Base-by-base conservation (phyloP, 2,888 invertebrate species). In the Tuta absoluta region DNA sequence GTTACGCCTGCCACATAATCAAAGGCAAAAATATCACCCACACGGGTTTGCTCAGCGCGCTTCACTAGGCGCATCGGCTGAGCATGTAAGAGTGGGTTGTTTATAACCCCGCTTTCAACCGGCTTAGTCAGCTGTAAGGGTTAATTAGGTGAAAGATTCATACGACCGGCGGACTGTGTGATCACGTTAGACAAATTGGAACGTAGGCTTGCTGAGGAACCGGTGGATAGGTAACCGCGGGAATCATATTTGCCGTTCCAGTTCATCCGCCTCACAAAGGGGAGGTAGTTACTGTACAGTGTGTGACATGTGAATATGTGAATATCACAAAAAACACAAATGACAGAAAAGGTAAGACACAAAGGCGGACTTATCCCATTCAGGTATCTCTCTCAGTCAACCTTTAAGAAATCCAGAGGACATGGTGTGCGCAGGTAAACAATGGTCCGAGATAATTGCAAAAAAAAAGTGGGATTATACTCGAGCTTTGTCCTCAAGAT, bases 81-180 rank as follows among this genome's bases (percentile, higher is more conserved):
- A 75, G 66, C 77, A 76, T 69, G 78, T 76, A 71, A 71, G 67
- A 63, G 70, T 72, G 74, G 71, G 82, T 33, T 89, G 86, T 90
- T 85, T 84, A 82, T 82, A 72, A 77, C 74, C 74, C 67, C 78
- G 74, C 89, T 91, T 91, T 91, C 91, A 91, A 84, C 87, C 82
- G 80, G 78, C 70, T 82, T 82, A 85, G 73, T 78, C 78, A 82
- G 72, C 77, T 87, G 87, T 83, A 85, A 87, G 84, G 84, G 86
- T 83, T 91, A 91, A 91, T 90, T 91, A 89, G 84, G 89, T 79
- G 91, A 89, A 83, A 90, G 86, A 86, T 85, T 85, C 86, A 84
- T 82, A 79, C 77, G 78, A 72, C 72, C 86, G 77, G 70, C 81
- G 88, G 80, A 69, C 84, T 78, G 85, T 76, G 77, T 86, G 85